phyloP scores from a whole-genome alignment of 2,888 invertebrate species.

The Hipparchia semele region DNA sequence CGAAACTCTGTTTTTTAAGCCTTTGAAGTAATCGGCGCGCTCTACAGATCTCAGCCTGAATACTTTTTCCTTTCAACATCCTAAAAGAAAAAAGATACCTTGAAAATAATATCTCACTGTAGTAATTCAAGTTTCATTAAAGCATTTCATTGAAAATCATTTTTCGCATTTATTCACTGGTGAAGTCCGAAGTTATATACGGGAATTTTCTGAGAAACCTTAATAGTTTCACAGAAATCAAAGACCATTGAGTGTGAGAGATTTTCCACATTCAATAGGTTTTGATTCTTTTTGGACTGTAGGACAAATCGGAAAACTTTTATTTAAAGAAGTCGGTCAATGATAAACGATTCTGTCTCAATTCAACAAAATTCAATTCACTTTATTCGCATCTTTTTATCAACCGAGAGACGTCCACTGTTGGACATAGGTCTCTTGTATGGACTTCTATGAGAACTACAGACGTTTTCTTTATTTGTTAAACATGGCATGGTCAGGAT shows the following conservation, averaged over 20 bases:
- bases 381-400: too few species aligned
- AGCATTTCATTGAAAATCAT: slow-evolving; percentile 11
- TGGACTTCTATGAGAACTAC: too few species aligned
- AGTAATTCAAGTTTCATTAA: not conserved
- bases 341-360: too few species aligned
- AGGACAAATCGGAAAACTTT: not conserved
- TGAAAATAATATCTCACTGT: not conserved
- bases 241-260: not conserved
- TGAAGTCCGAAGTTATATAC: not conserved
- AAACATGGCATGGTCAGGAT: too few species aligned
- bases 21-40: too few species aligned
- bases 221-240: slow-evolving; percentile 1
- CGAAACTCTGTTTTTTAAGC: too few species aligned
- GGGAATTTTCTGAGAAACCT: not conserved
- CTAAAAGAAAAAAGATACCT: not conserved
- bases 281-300: not conserved
- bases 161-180: slow-evolving; percentile 3
- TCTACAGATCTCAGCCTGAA: not conserved
- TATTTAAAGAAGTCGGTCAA: too few species aligned
- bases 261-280: too few species aligned
- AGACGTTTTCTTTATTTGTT: too few species aligned
- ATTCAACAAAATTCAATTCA: too few species aligned
- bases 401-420: too few species aligned
- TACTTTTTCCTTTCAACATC: not conserved
- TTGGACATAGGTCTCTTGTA: too few species aligned